Evolutionary conservation across 2,797 vertebrate species (phyloP).

Genomic region (Crypturellus tataupa): DNA sequence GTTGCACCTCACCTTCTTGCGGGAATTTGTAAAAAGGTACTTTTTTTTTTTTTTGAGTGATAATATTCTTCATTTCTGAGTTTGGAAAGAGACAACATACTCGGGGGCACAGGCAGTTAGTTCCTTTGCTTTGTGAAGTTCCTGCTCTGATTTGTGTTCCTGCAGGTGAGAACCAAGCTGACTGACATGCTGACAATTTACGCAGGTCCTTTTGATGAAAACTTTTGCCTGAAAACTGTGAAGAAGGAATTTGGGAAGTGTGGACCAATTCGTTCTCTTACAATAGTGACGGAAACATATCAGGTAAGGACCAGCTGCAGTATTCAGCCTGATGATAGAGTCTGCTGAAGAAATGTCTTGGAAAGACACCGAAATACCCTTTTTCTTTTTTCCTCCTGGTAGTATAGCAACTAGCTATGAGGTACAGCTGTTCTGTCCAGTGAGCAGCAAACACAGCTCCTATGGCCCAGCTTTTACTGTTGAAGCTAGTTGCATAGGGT

Average conservation of each 20-base stretch:
- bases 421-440: neutral
- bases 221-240: slow-evolving; percentile 79
- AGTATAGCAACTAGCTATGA: neutral
- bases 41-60: neutral
- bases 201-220: slow-evolving; percentile 86
- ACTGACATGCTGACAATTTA: slow-evolving; percentile 89
- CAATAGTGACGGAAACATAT: slow-evolving; percentile 79
- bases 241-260: slow-evolving; percentile 85
- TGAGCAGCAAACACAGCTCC: neutral
- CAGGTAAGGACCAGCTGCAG: slow-evolving; percentile 75
- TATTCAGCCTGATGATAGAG: neutral
- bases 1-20: slow-evolving; percentile 3
- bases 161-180: slow-evolving; percentile 82
- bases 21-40: slow-evolving; percentile 71
- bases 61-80: neutral
- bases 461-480: neutral
- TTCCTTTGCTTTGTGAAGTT: slow-evolving; percentile 51
- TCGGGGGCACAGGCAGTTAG: neutral
- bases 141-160: slow-evolving; percentile 54
- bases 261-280: slow-evolving; percentile 83
- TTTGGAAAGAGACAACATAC: neutral
- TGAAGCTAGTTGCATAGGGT: neutral
- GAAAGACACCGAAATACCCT: neutral
- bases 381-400: neutral
- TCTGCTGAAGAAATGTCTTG: neutral